Base-by-base conservation (phyloP, 1,140 invertebrate species). In the Drosophila truncata region DNA sequence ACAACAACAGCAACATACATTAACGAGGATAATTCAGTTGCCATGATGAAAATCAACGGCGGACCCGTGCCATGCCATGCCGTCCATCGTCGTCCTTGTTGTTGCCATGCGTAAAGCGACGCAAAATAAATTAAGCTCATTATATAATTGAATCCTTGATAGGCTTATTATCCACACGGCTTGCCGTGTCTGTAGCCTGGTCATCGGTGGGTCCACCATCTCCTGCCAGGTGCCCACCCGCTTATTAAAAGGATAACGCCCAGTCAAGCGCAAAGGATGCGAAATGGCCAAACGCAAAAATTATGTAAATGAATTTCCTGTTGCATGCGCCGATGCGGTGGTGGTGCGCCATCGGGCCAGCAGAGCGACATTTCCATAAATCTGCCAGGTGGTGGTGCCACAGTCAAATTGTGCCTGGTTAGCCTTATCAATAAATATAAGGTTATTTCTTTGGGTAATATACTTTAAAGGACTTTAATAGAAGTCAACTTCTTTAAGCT, bases 301-400 rank as follows among this genome's bases (percentile, higher is more conserved):
- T 88, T 88, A 88, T 88, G 84, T 90, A 90, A 88, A 88, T 88
- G 73, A 88, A 88, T 88, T 85, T 88, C 85, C 84, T 88, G 85
- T 90, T 90, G 85, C 85, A 77, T 66, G 52, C 55, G 46, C 10
- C 54, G 46, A 39, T 55, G 46, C 46, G 20, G 61, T 31, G 27
- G 23, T 23, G 20, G 20, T n/a, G 39, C 23, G 44, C 44, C 44
- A 46, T 46, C 44, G 44, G 44, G 14, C 23, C 44, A 16, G 44
- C 44, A 5, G 23, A 47, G 44, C 62, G 67, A 74, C 77, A 72
- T 73, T 66, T 58, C 71, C 69, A 81, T 78, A 81, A 90, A 81
- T 84, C 85, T 80, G 80, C 47, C 83, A 79, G 85, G 73, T 90
- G 66, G 62, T 44, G 31, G 78, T 41, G 65, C 65, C 47, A 37